These are phyloP conservation scores for Rhabdomys dilectus DNA, from an alignment of 2,113 vertebrate genomes.

Conservation along the genomic window DNA sequence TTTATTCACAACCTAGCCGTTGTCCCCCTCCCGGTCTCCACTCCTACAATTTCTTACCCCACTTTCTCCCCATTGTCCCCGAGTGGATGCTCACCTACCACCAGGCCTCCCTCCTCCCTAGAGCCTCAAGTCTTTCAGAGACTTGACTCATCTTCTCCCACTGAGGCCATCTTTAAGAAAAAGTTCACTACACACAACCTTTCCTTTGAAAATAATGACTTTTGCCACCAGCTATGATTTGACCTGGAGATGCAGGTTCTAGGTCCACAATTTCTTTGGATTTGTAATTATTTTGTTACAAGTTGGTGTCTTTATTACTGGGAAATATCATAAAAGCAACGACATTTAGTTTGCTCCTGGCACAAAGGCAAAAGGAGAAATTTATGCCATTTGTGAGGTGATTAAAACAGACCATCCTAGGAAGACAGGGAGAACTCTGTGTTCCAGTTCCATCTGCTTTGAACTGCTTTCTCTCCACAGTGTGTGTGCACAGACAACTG, in stretches of 20 bases:
- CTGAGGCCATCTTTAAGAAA: background rate
- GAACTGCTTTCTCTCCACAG: conserved; percentile 1
- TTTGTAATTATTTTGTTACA: conserved; percentile 50
- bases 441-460: conserved; percentile 58
- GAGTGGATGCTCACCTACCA: accelerated
- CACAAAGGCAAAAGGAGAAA: conserved; percentile 52
- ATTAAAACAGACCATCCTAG: conserved; percentile 52
- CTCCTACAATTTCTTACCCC: too few species aligned
- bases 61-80: too few species aligned
- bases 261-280: background rate
- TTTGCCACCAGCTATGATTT: background rate
- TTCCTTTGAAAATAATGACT: conserved; percentile 9
- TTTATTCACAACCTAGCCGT: too few species aligned
- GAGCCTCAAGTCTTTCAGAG: too few species aligned
- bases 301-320: conserved; percentile 46
- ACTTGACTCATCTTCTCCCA: too few species aligned
- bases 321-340: conserved; percentile 32
- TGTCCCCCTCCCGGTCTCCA: too few species aligned
- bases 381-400: conserved; percentile 46
- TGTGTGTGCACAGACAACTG: conserved; percentile 35
- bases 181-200: background rate
- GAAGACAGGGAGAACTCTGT: conserved; percentile 17
- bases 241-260: conserved; percentile 30
- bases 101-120: too few species aligned
- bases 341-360: conserved; percentile 45